phyloP scores from a whole-genome alignment of 2,797 vertebrate genomes.

The Chloroceryle amazona region DNA sequence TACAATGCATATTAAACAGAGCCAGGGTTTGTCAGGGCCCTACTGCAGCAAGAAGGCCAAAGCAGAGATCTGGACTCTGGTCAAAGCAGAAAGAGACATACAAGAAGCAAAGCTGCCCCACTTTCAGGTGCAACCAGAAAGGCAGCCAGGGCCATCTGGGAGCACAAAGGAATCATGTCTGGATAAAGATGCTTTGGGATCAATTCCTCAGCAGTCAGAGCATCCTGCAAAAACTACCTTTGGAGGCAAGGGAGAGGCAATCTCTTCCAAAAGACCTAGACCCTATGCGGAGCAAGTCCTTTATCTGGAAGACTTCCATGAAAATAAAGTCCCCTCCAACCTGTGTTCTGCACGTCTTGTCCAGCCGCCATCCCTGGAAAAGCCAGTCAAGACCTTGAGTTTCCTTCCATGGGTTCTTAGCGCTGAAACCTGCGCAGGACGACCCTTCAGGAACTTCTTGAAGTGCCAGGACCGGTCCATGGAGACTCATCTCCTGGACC shows the following conservation, averaged over 20 bases:
- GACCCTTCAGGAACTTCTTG: conserved; percentile 74
- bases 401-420: conserved; percentile 78
- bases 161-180: background rate
- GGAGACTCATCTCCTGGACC: conserved; percentile 70
- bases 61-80: conserved; percentile 59
- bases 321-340: background rate
- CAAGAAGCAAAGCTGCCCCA: background rate
- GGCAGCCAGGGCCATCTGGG: background rate
- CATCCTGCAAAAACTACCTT: background rate
- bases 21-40: background rate
- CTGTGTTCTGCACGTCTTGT: conserved; percentile 22
- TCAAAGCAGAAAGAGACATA: background rate
- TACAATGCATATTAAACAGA: conserved; percentile 47
- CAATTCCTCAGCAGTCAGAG: background rate
- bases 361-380: conserved; percentile 29
- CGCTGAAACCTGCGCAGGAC: conserved; percentile 69
- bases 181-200: background rate
- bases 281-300: background rate
- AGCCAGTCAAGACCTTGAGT: background rate
- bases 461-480: background rate
- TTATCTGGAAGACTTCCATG: background rate
- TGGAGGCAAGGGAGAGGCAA: background rate
- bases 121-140: background rate
- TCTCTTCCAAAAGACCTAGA: background rate
- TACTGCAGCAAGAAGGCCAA: conserved; percentile 77